phyloP scores from a whole-genome alignment of 2,113 vertebrate genomes.

The Notothenia rossii region DNA sequence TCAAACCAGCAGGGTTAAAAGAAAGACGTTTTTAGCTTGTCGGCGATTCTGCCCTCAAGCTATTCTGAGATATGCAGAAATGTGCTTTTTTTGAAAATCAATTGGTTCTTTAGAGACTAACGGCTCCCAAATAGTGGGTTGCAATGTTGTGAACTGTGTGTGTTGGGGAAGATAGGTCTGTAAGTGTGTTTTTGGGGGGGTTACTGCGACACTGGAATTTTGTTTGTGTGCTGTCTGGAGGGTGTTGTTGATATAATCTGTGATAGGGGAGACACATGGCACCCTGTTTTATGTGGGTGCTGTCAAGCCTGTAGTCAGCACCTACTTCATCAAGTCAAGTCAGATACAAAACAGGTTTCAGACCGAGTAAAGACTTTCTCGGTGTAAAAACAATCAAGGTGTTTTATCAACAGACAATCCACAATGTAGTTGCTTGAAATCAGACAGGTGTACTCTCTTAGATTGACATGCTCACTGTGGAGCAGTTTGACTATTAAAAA shows the following conservation, averaged over 20 bases:
- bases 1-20: background rate
- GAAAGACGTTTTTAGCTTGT: background rate
- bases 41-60: background rate
- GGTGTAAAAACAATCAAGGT: background rate
- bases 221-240: constrained; percentile 27
- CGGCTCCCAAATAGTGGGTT: constrained; percentile 20
- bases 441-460: background rate
- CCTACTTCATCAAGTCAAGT: constrained; percentile 35
- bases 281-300: constrained; percentile 14
- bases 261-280: constrained; percentile 22
- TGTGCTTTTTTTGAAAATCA: constrained; percentile 12
- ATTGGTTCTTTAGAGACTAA: constrained; percentile 13
- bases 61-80: background rate
- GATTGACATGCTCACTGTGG: background rate
- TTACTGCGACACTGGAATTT: constrained; percentile 6
- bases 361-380: background rate
- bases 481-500: background rate
- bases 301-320: constrained; percentile 44
- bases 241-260: constrained; percentile 26
- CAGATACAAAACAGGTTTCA: constrained; percentile 2
- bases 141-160: constrained; percentile 13
- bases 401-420: background rate
- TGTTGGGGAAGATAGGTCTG: background rate
- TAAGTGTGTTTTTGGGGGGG: constrained; percentile 22
- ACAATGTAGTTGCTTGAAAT: background rate